phyloP scores from a whole-genome alignment of 2,797 vertebrate species.

The Scleropages formosus region DNA sequence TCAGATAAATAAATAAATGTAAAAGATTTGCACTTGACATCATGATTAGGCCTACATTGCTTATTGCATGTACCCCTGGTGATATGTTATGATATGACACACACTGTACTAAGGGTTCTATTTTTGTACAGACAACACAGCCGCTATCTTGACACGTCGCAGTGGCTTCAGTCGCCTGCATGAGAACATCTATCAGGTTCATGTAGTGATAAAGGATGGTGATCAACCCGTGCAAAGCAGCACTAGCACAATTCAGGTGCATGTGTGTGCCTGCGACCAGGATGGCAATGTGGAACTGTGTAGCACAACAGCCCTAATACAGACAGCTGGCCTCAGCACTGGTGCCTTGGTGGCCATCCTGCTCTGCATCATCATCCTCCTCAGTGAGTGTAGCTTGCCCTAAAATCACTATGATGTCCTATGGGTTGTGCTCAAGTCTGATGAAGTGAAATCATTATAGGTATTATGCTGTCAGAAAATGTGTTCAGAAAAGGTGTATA shows the following conservation, averaged over 20 bases:
- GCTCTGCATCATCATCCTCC: constrained; percentile 87
- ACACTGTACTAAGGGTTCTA: background rate
- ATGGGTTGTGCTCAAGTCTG: too few relatives aligned
- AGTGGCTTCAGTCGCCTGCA: constrained; percentile 80
- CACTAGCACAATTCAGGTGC: constrained; percentile 87
- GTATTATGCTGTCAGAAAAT: too few relatives aligned
- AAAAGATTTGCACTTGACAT: too few relatives aligned
- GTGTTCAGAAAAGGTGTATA: too few relatives aligned
- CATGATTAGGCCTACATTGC: too few relatives aligned
- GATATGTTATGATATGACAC: background rate
- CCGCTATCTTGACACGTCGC: constrained; percentile 80
- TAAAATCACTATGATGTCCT: too few relatives aligned
- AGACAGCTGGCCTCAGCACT: constrained; percentile 86
- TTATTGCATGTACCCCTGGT: too few relatives aligned
- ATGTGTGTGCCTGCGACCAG: constrained; percentile 87
- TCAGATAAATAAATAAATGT: too few relatives aligned
- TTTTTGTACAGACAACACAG: constrained; percentile 84
- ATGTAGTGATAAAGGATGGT: constrained; percentile 86
- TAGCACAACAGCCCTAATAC: constrained; percentile 81
- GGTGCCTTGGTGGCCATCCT: constrained; percentile 90
- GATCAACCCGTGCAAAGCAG: constrained; percentile 88
- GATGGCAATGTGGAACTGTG: constrained; percentile 88
- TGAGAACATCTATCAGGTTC: constrained; percentile 79
- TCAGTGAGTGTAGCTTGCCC: constrained; percentile 73
- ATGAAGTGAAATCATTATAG: too few relatives aligned